phyloP scores from a whole-genome alignment of 2,888 invertebrate genomes.

The Clusia tigrina region DNA sequence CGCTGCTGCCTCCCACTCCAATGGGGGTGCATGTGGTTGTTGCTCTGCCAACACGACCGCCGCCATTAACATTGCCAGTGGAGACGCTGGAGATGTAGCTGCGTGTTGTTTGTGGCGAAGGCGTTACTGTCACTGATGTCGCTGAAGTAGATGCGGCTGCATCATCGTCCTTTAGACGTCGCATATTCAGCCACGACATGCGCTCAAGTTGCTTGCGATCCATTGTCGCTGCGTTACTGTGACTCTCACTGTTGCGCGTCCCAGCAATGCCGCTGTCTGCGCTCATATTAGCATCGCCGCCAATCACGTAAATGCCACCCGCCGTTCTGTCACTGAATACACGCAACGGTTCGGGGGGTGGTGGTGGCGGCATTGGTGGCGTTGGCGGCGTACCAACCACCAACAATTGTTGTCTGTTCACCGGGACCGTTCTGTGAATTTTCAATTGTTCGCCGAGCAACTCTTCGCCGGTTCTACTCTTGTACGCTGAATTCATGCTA shows the following conservation, averaged over 20 bases:
- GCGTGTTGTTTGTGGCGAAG: slow-evolving; percentile 57
- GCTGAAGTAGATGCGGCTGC: no score
- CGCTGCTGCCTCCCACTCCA: slow-evolving; percentile 39
- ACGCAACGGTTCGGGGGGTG: slow-evolving; percentile 41
- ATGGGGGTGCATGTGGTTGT: no score
- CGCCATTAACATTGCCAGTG: slow-evolving; percentile 37
- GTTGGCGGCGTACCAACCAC: slow-evolving; percentile 36
- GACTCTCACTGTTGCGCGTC: slow-evolving; percentile 23
- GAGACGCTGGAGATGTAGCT: slow-evolving; percentile 57
- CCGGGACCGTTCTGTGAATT: slow-evolving; percentile 46
- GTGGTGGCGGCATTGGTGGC: slow-evolving; percentile 39
- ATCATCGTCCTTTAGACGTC: slow-evolving; percentile 46
- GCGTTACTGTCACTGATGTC: slow-evolving; percentile 48
- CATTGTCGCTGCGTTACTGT: slow-evolving; percentile 49
- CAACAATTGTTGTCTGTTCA: not conserved
- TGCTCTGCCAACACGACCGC: slow-evolving; percentile 27
- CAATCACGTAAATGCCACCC: slow-evolving; percentile 40
- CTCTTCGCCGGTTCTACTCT: slow-evolving; percentile 49
- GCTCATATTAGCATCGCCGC: slow-evolving; percentile 30
- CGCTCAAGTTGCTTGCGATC: slow-evolving; percentile 57
- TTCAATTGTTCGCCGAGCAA: slow-evolving; percentile 54
- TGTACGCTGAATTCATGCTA: slow-evolving; percentile 42
- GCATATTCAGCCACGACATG: slow-evolving; percentile 57
- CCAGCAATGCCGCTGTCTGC: slow-evolving; percentile 25
- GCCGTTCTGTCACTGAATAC: slow-evolving; percentile 46